These are phyloP conservation scores for Cancer borealis DNA, from an alignment of 2,888 invertebrate genomes.

Conservation along the genomic window DNA sequence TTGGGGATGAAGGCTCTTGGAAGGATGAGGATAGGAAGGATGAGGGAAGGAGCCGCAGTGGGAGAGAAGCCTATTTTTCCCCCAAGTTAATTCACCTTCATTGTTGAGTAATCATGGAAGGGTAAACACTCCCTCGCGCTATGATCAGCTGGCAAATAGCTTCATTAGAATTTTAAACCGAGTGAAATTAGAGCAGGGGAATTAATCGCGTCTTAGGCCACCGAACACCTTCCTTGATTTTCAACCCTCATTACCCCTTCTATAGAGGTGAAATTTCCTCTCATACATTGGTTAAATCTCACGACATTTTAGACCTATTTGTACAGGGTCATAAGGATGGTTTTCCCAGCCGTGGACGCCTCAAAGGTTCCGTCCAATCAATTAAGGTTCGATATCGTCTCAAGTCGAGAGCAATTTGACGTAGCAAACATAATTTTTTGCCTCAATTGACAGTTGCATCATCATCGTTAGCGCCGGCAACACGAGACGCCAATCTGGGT, in stretches of 20 bases:
- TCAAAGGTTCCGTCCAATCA: conserved; percentile 71
- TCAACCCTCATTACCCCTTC: conserved; percentile 18
- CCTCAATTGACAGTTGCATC: conserved; percentile 70
- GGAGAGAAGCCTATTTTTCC: conserved; percentile 60
- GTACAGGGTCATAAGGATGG: not conserved
- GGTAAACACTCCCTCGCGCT: conserved; percentile 65
- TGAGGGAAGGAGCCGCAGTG: conserved; percentile 7
- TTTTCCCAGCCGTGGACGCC: conserved; percentile 38
- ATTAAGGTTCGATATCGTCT: conserved; percentile 74
- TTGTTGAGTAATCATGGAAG: conserved; percentile 70
- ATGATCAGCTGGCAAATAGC: conserved; percentile 67
- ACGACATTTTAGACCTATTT: conserved; percentile 36
- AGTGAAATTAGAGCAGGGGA: conserved; percentile 72
- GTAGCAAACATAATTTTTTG: conserved; percentile 74
- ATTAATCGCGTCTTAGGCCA: conserved; percentile 65
- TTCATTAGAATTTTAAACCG: conserved; percentile 75
- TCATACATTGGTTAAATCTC: not conserved
- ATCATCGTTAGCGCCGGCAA: conserved; percentile 70
- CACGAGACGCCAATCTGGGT: conserved; percentile 63
- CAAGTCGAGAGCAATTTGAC: conserved; percentile 74
- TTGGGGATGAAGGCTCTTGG: not conserved
- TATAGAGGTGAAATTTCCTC: conserved; percentile 20
- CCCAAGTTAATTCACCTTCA: conserved; percentile 58
- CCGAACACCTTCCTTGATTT: not conserved
- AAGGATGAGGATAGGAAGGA: not conserved